A percentile compares a stretch with the other conserved stretches of the same genome.
Conservation (phyloP, 1,140 invertebrate species). For the Nebria ingens region DNA sequence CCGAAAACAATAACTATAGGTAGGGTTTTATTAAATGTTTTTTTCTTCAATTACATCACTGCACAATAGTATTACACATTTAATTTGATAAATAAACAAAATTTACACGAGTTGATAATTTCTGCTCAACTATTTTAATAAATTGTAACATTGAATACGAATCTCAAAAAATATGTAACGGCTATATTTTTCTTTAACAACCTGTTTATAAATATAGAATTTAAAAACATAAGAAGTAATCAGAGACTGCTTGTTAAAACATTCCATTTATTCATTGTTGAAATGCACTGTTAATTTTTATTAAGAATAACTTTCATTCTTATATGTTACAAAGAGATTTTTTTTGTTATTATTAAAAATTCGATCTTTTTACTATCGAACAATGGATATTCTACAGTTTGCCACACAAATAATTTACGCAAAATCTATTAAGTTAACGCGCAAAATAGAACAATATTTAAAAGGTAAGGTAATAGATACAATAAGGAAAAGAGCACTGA, state of each 20-base stretch:
- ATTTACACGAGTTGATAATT: too few species aligned
- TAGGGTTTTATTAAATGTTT: too few species aligned
- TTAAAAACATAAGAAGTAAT: neutral
- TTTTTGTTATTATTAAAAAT: neutral
- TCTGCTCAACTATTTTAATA: too few species aligned
- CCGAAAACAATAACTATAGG: too few species aligned
- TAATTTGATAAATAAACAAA: too few species aligned
- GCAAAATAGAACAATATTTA: neutral
- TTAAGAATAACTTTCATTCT: neutral
- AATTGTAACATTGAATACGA: too few species aligned
- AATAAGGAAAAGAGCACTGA: neutral
- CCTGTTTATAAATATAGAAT: too few species aligned
- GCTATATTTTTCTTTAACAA: too few species aligned
- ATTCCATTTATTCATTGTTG: conserved; percentile 6
- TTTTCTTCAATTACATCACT: too few species aligned
- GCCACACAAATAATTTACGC: neutral
- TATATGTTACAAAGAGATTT: neutral
- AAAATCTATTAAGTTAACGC: neutral
- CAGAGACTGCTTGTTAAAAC: conserved; percentile 9
- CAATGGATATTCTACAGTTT: neutral
- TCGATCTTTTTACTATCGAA: neutral
- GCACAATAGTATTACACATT: too few species aligned
- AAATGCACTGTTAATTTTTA: conserved; percentile 7
- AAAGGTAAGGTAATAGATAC: neutral
- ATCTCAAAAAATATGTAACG: too few species aligned